Evolutionary conservation across 2,888 invertebrate genomes (phyloP).

Genomic region (Ornithoptera alexandrae): DNA sequence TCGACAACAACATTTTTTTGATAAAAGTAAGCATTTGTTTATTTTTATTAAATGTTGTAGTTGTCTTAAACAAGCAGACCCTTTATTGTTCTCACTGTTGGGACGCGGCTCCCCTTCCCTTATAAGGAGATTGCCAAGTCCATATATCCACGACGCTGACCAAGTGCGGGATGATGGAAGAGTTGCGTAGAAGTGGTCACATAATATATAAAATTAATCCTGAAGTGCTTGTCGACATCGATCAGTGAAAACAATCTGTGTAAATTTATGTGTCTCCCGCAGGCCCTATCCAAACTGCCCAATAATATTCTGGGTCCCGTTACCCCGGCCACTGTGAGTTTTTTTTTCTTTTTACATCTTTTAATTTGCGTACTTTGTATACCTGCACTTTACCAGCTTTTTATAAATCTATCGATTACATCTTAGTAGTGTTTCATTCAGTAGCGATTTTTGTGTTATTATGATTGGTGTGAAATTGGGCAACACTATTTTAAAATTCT

Average conservation of each 20-base stretch:
- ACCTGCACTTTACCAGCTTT: slow-evolving; percentile 29
- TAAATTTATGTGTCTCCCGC: slow-evolving; percentile 43
- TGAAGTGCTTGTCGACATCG: slow-evolving; percentile 23
- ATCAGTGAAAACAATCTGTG: slow-evolving; percentile 29
- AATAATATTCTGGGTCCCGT: slow-evolving; percentile 73
- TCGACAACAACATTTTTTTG: neutral
- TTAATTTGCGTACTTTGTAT: slow-evolving; percentile 33
- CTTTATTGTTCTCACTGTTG: too few relatives aligned
- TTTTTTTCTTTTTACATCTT: slow-evolving; percentile 44
- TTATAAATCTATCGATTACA: slow-evolving; percentile 31
- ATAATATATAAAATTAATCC: neutral
- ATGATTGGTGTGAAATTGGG: slow-evolving; percentile 39
- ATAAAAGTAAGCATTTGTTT: neutral
- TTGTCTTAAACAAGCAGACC: too few relatives aligned
- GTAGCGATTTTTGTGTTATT: slow-evolving; percentile 27
- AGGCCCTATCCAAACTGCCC: slow-evolving; percentile 76
- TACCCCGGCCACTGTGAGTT: slow-evolving; percentile 72
- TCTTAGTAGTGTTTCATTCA: slow-evolving; percentile 33
- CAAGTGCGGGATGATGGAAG: too few relatives aligned
- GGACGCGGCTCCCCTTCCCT: too few relatives aligned
- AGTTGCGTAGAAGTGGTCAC: neutral
- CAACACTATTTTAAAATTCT: slow-evolving; percentile 41
- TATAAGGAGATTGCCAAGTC: too few relatives aligned
- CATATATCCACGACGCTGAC: too few relatives aligned
- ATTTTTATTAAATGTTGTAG: neutral